These are phyloP conservation scores for Cricetomys ansorgei DNA, from an alignment of 2,113 vertebrate genomes.

Conservation along the genomic window DNA sequence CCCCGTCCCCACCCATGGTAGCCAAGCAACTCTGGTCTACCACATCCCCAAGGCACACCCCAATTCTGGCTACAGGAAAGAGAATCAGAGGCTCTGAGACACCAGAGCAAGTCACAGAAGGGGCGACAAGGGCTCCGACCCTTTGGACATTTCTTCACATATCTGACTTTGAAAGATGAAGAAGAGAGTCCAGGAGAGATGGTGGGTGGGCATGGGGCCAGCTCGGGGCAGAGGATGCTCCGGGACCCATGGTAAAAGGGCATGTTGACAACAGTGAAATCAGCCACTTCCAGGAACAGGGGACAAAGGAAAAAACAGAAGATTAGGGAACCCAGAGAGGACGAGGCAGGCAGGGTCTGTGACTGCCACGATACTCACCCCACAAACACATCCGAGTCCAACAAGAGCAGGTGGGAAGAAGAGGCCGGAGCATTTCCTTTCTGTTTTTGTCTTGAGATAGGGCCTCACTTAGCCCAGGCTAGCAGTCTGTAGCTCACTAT, in stretches of 20 bases:
- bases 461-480: neutral
- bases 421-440: neutral
- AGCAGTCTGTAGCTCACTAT: neutral
- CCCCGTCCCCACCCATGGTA: no score
- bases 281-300: neutral
- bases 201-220: neutral
- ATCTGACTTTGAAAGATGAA: neutral
- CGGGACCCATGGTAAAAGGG: neutral
- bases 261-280: neutral
- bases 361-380: neutral
- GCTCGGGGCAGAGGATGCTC: neutral
- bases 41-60: no score
- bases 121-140: rapidly evolving
- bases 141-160: no score
- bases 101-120: neutral
- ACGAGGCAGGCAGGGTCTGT: neutral
- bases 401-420: neutral
- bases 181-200: neutral
- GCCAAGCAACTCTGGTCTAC: neutral
- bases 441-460: neutral
- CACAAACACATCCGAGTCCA: neutral
- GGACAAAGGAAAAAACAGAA: neutral
- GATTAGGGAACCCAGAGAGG: neutral
- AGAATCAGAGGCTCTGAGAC: rapidly evolving
- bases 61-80: neutral